These are phyloP conservation scores for Xyliphius kryptos DNA, from an alignment of 2,113 vertebrate species.

Conservation along the genomic window DNA sequence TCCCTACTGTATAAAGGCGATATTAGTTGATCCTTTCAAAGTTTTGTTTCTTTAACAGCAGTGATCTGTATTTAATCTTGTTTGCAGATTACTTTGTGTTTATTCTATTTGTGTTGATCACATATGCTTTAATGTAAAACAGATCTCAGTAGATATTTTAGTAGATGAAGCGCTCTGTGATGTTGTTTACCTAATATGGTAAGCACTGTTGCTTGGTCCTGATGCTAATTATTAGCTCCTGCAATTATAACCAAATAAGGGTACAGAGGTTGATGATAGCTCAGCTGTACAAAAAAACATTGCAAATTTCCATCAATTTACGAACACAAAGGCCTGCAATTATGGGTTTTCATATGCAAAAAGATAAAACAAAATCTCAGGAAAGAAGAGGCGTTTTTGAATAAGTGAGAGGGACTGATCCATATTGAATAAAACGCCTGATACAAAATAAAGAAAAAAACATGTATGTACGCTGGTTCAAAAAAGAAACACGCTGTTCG, in stretches of 20 bases:
- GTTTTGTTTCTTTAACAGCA: no score
- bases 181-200: slow-evolving; percentile 40
- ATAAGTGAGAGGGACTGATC: slow-evolving; percentile 31
- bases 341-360: slow-evolving; percentile 45
- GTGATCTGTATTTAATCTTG: not conserved
- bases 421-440: slow-evolving; percentile 25
- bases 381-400: slow-evolving; percentile 23
- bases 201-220: slow-evolving; percentile 9
- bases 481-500: no score
- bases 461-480: not conserved
- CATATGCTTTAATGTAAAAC: not conserved
- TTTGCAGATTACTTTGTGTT: not conserved
- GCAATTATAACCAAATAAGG: slow-evolving; percentile 44
- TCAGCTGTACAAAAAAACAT: slow-evolving; percentile 36
- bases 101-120: not conserved
- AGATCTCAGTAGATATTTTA: slow-evolving; percentile 6
- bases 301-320: slow-evolving; percentile 43
- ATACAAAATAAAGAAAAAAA: slow-evolving; percentile 1
- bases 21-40: no score
- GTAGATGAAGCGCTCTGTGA: slow-evolving; percentile 1
- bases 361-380: slow-evolving; percentile 19
- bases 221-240: slow-evolving; percentile 27
- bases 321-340: slow-evolving; percentile 40
- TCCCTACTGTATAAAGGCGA: no score
- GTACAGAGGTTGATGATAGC: slow-evolving; percentile 26